These are phyloP conservation scores for Alsophila aescularia DNA, from an alignment of 2,888 invertebrate species.

Conservation along the genomic window DNA sequence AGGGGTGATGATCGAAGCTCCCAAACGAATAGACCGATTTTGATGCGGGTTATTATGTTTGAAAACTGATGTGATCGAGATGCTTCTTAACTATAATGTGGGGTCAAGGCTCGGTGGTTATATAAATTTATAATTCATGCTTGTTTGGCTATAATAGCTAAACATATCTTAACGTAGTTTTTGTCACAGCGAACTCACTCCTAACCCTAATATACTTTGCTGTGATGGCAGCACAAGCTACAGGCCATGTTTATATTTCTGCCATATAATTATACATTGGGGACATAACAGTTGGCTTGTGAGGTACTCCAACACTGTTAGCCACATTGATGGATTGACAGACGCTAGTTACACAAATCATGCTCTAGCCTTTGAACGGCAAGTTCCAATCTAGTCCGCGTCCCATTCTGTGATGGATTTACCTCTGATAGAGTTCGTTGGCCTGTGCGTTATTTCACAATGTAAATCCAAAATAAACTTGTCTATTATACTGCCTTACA, in stretches of 20 bases:
- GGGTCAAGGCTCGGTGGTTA: too few species aligned
- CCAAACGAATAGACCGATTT: too few species aligned
- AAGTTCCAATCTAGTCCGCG: conserved; percentile 39
- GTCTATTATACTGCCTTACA: conserved; percentile 11
- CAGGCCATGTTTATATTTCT: conserved; percentile 42
- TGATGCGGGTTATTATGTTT: too few species aligned
- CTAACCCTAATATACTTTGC: conserved; percentile 29
- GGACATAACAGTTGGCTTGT: conserved; percentile 20
- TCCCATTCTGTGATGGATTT: conserved; percentile 41
- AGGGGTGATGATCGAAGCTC: too few species aligned
- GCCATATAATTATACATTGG: conserved; percentile 40
- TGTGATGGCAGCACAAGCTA: conserved; percentile 38
- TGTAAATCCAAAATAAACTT: conserved; percentile 16
- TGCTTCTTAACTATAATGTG: too few species aligned
- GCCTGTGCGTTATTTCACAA: conserved; percentile 31
- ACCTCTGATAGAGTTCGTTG: conserved; percentile 31
- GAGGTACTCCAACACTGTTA: conserved; percentile 11
- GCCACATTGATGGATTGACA: conserved; percentile 32
- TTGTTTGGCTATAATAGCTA: too few species aligned
- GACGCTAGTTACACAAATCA: conserved; percentile 36
- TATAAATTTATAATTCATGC: too few species aligned
- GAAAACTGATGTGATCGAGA: too few species aligned
- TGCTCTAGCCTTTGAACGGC: conserved; percentile 36
- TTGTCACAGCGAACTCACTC: conserved; percentile 11
- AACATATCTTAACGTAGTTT: conserved; percentile 14